Evolutionary conservation across 2,797 vertebrate species (phyloP).

Genomic region (Nothura maculosa): DNA sequence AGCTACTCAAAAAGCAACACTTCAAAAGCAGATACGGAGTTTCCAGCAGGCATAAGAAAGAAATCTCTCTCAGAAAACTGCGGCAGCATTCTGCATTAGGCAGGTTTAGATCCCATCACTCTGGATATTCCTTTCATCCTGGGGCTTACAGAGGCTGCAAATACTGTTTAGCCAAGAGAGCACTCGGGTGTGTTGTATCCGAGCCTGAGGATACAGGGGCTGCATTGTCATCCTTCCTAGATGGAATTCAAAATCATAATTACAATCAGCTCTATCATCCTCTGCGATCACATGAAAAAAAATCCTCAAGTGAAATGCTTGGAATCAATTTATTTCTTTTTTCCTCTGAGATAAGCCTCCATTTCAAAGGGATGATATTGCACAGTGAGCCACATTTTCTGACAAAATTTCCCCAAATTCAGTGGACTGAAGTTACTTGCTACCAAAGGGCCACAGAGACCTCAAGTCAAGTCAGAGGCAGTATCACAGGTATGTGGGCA

Average conservation of each 20-base stretch:
- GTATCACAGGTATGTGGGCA: not conserved
- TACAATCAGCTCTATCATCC: not conserved
- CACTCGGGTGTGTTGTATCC: not conserved
- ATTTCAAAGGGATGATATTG: not conserved
- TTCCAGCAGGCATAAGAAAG: not conserved
- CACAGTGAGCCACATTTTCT: not conserved
- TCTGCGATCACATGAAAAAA: not conserved
- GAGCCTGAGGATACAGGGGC: not conserved
- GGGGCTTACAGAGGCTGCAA: not conserved
- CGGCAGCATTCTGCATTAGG: not conserved
- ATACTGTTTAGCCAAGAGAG: not conserved
- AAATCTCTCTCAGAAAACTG: not conserved
- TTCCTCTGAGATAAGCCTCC: not conserved
- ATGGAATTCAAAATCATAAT: constrained; percentile 32
- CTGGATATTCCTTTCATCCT: not conserved
- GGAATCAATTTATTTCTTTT: not conserved
- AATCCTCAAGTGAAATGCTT: not conserved
- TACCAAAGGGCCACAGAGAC: too few species aligned
- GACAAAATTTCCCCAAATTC: not conserved
- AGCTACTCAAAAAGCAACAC: not conserved
- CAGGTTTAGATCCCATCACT: not conserved
- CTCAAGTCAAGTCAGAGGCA: not conserved
- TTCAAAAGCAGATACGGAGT: not conserved
- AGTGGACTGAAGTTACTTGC: not conserved
- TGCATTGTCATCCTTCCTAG: not conserved